Percentiles rank a stretch among this genome's conserved stretches.
Conservation (phyloP, 2,888 invertebrate species). For the Globia sparganii region DNA sequence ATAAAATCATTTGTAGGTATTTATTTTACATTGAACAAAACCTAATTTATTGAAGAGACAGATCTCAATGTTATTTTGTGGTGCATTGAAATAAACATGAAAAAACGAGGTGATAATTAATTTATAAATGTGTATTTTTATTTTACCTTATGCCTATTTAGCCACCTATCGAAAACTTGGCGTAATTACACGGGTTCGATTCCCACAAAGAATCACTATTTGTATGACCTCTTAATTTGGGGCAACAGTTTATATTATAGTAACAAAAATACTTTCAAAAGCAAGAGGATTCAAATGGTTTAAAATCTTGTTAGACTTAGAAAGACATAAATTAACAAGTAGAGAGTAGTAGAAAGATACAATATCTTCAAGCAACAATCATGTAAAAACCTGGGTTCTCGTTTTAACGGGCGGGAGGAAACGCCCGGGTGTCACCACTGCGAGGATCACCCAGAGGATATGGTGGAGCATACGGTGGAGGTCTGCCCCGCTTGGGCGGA, state of each 20-base stretch:
- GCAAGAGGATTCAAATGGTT: not conserved
- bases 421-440: too few species aligned
- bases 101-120: constrained; percentile 25
- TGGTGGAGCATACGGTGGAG: too few species aligned
- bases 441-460: too few species aligned
- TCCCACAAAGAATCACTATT: not conserved
- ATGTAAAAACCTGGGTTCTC: not conserved
- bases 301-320: not conserved
- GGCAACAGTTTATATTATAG: not conserved
- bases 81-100: constrained; percentile 48
- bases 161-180: not conserved
- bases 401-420: too few species aligned
- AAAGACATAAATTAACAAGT: not conserved
- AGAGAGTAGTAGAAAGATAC: not conserved
- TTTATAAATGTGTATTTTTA: constrained; percentile 37
- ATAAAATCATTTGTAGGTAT: constrained; percentile 51
- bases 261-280: not conserved
- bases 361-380: not conserved
- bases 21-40: constrained; percentile 55
- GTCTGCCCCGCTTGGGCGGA: too few species aligned
- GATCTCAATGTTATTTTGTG: constrained; percentile 41
- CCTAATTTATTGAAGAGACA: constrained; percentile 50
- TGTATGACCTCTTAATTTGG: not conserved
- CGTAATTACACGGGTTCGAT: constrained; percentile 12
- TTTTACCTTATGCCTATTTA: constrained; percentile 2